Conservation (phyloP, 1,140 invertebrate species). For the Neodiprion pinetum region DNA sequence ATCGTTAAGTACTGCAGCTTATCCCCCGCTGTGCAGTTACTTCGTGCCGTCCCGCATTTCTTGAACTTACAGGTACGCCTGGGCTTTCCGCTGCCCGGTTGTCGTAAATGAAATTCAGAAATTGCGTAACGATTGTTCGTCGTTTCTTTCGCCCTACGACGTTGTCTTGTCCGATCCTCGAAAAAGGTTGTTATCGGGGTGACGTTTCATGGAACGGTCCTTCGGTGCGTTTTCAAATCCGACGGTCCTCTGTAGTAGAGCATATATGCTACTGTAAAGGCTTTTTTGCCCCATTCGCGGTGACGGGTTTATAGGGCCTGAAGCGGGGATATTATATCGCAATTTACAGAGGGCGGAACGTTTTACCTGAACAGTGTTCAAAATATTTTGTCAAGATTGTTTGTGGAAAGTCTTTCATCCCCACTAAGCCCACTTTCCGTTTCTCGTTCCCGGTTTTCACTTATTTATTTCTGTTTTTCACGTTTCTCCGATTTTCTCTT, state of each 20-base stretch:
- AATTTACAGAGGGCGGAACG: conserved; percentile 11
- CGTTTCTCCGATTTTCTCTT: not conserved
- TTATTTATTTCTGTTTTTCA: not conserved
- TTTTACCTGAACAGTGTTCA: conserved; percentile 30
- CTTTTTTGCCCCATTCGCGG: not conserved
- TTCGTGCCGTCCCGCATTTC: no score
- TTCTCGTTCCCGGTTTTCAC: not conserved
- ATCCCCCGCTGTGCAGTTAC: no score
- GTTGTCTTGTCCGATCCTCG: no score
- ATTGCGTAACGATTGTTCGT: no score
- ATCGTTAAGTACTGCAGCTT: no score
- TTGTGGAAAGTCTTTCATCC: conserved; percentile 23
- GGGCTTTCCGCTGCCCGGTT: no score
- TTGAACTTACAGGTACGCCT: no score
- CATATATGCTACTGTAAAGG: no score
- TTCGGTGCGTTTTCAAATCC: not conserved
- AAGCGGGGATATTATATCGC: conserved; percentile 9
- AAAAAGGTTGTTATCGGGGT: no score
- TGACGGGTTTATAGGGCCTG: not conserved
- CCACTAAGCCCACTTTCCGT: conserved; percentile 14
- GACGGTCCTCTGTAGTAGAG: not conserved
- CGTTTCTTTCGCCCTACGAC: no score
- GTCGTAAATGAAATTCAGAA: no score
- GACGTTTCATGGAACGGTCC: not conserved
- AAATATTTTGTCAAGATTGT: conserved; percentile 36